phyloP scores from a whole-genome alignment of 1,140 invertebrate genomes.

The Orius laevigatus region DNA sequence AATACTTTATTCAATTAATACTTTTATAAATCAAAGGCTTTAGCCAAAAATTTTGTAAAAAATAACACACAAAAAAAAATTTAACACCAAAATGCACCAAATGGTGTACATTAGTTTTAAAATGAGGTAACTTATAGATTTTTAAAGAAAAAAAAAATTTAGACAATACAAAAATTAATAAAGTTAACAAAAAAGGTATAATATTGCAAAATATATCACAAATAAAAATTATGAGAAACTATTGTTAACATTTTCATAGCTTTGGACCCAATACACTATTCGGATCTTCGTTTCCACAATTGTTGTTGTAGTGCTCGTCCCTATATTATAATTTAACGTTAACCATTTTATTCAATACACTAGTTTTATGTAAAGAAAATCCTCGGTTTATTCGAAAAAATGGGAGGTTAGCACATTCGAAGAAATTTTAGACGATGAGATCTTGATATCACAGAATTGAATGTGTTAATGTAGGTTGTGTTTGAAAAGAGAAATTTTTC shows the following conservation, averaged over 20 bases:
- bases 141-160: background rate
- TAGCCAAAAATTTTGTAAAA: background rate
- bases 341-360: too few species aligned
- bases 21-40: too few species aligned
- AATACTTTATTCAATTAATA: too few species aligned
- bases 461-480: background rate
- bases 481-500: background rate
- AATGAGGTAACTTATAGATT: background rate
- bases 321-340: conserved; percentile 12
- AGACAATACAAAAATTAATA: conserved; percentile 1
- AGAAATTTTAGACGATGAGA: background rate
- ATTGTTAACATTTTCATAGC: conserved; percentile 12
- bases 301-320: conserved; percentile 15
- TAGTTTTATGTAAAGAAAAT: too few species aligned
- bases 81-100: background rate
- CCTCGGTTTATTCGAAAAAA: background rate
- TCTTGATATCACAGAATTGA: background rate
- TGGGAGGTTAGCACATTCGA: background rate
- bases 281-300: conserved; percentile 17
- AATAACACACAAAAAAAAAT: background rate
- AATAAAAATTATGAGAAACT: conserved; percentile 3
- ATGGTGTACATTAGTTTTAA: background rate
- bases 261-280: conserved; percentile 18
- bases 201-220: background rate
- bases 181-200: background rate